Percentiles rank a stretch among this genome's conserved stretches.
phyloP scores from a whole-genome alignment of 2,113 vertebrate species.

The Seriola aureovittata region DNA sequence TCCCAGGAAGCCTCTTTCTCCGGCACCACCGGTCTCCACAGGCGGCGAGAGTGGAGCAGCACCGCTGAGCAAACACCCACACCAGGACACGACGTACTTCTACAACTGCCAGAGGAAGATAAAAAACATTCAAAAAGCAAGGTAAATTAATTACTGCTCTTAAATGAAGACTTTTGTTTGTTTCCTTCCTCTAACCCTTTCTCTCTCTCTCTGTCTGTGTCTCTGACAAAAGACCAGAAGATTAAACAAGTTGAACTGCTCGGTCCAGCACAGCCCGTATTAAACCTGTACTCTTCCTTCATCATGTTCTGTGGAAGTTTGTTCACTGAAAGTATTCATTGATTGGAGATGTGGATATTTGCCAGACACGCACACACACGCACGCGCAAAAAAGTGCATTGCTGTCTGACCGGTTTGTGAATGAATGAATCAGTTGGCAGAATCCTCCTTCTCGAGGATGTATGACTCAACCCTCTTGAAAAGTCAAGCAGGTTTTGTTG shows the following conservation, averaged over 20 bases:
- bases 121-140: neutral
- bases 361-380: too few relatives aligned
- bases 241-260: slow-evolving; percentile 32
- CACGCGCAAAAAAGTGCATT: neutral
- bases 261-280: neutral
- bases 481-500: neutral
- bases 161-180: neutral
- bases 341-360: too few relatives aligned
- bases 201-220: neutral
- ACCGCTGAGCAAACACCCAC: too few relatives aligned
- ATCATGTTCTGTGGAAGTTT: neutral
- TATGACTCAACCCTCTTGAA: neutral
- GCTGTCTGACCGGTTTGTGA: slow-evolving; percentile 47
- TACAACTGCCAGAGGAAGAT: neutral
- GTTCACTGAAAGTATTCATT: too few relatives aligned
- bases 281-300: neutral
- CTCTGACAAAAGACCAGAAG: neutral
- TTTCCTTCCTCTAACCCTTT: neutral
- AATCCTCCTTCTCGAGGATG: neutral
- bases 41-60: neutral
- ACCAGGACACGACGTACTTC: neutral
- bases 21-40: slow-evolving; percentile 1
- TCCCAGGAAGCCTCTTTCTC: slow-evolving; percentile 17
- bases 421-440: slow-evolving; percentile 48
- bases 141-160: slow-evolving; percentile 24